These are phyloP conservation scores for Ctenopoma kingsleyae DNA, from an alignment of 2,797 vertebrate species.

Conservation along the genomic window DNA sequence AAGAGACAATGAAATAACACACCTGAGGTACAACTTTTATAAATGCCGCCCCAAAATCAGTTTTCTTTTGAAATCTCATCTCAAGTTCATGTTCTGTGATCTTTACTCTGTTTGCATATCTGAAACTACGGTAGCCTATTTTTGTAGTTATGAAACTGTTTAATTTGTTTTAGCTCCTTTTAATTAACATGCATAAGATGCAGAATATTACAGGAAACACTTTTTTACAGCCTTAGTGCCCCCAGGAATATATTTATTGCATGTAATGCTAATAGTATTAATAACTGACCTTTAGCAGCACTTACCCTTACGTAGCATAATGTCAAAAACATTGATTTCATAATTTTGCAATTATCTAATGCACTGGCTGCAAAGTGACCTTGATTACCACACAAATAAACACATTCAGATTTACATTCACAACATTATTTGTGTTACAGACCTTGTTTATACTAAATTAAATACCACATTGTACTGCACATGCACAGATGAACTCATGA, in stretches of 20 bases:
- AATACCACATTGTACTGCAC: background rate
- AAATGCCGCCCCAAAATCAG: constrained; percentile 20
- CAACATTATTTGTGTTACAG: constrained; percentile 1
- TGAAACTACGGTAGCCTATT: background rate
- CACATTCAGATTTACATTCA: constrained; percentile 19
- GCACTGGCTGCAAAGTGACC: background rate
- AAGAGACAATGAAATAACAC: constrained; percentile 31
- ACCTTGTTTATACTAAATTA: background rate
- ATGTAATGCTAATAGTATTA: background rate
- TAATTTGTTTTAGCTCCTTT: background rate
- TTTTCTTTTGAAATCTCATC: constrained; percentile 18
- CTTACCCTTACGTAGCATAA: background rate
- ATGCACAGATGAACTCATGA: background rate
- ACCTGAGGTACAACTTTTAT: constrained; percentile 29
- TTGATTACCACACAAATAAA: background rate
- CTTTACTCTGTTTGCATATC: constrained; percentile 13
- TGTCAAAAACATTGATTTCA: background rate
- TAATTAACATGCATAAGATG: background rate
- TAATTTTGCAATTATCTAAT: background rate
- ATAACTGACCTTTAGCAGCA: constrained; percentile 16
- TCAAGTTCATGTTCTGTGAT: constrained; percentile 1
- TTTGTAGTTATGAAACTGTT: background rate
- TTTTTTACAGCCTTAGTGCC: background rate
- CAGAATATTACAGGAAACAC: background rate
- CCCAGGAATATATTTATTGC: background rate